These are phyloP conservation scores for Psilopsiagon aymara DNA, from an alignment of 2,113 vertebrate species.

Conservation along the genomic window DNA sequence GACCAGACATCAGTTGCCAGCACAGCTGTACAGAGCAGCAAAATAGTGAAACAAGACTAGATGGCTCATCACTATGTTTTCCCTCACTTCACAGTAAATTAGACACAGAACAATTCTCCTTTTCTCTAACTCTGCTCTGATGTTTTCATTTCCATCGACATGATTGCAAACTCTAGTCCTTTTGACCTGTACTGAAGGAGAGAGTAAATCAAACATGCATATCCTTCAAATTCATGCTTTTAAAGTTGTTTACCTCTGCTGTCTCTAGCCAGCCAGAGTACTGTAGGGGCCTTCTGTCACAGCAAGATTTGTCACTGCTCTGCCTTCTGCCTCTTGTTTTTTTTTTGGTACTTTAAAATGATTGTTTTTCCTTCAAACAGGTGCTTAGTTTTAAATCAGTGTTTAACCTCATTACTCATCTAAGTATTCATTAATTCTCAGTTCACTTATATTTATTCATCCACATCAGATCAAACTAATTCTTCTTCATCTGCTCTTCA, in stretches of 20 bases:
- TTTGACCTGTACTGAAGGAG: background rate
- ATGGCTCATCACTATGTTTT: background rate
- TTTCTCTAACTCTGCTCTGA: background rate
- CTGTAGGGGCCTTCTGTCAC: background rate
- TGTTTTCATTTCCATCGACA: background rate
- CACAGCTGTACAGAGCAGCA: background rate
- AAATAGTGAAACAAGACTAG: background rate
- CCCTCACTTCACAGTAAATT: background rate
- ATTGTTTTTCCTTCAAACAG: slow-evolving; percentile 2
- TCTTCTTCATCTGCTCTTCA: slow-evolving; percentile 31
- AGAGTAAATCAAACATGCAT: background rate
- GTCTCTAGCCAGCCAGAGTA: background rate
- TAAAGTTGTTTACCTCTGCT: slow-evolving; percentile 15
- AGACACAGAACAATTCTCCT: background rate
- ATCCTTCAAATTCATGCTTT: background rate
- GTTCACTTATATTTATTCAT: slow-evolving; percentile 17
- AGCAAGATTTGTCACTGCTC: background rate
- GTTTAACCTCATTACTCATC: slow-evolving; percentile 36
- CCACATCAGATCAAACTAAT: slow-evolving; percentile 2
- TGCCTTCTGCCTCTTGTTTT: background rate
- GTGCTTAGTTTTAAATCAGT: background rate
- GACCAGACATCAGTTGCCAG: background rate
- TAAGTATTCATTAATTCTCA: slow-evolving; percentile 31
- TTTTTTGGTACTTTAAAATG: background rate
- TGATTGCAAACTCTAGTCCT: background rate